Percentiles rank a stretch among this genome's conserved stretches.
Evolutionary conservation across 1,140 invertebrate species (phyloP).

Genomic region (Chlorops oryzae): DNA sequence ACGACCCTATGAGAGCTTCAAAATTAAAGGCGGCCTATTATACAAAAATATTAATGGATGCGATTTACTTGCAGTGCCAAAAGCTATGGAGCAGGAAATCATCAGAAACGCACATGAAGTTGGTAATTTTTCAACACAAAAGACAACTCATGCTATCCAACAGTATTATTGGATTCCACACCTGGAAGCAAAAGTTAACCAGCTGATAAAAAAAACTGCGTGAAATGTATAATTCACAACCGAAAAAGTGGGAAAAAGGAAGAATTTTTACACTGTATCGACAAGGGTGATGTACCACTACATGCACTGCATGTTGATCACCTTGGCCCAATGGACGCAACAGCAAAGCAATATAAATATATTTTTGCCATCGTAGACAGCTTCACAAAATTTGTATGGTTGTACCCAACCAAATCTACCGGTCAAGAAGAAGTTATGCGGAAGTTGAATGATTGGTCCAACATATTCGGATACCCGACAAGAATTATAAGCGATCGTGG

Average conservation of each 20-base stretch:
- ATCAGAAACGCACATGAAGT: conserved; percentile 12
- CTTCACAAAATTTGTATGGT: conserved; percentile 46
- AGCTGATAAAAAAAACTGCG: conserved; percentile 31
- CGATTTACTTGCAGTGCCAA: conserved; percentile 4
- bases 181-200: conserved; percentile 29
- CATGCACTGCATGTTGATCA: conserved; percentile 19
- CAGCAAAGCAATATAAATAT: conserved; percentile 44
- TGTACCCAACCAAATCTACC: conserved; percentile 29
- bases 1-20: not conserved
- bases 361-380: conserved; percentile 42
- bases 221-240: conserved; percentile 20
- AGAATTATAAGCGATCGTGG: conserved; percentile 38
- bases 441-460: too few relatives aligned
- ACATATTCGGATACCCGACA: too few relatives aligned
- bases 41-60: conserved; percentile 1
- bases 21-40: conserved; percentile 1
- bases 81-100: conserved; percentile 9
- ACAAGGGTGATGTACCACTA: conserved; percentile 24
- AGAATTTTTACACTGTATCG: conserved; percentile 32
- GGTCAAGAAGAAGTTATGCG: conserved; percentile 14
- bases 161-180: conserved; percentile 44
- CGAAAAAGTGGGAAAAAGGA: conserved; percentile 40
- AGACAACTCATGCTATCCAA: conserved; percentile 23
- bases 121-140: conserved; percentile 30
- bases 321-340: conserved; percentile 35